These are phyloP conservation scores for Caprella mutica DNA, from an alignment of 2,888 invertebrate species.

Conservation along the genomic window DNA sequence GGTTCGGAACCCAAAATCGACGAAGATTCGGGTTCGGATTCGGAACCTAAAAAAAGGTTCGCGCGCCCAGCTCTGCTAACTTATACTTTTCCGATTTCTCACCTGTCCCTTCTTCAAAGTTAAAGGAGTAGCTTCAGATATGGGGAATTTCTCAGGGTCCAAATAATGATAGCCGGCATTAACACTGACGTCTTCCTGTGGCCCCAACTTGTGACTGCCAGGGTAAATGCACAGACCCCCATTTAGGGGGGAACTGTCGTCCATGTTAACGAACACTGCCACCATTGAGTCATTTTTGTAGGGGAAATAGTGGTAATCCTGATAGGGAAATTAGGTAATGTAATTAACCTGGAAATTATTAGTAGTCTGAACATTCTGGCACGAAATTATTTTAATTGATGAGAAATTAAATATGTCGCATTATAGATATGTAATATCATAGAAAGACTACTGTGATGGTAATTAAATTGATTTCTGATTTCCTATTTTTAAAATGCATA, in stretches of 20 bases:
- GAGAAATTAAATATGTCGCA: too few species aligned
- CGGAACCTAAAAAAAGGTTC: too few species aligned
- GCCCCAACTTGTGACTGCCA: conserved; percentile 50
- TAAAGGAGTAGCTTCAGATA: conserved; percentile 46
- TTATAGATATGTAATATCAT: too few species aligned
- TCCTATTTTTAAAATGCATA: too few species aligned
- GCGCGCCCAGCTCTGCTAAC: too few species aligned
- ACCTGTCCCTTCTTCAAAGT: conserved; percentile 46
- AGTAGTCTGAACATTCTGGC: too few species aligned
- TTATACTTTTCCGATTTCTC: background rate
- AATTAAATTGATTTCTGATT: too few species aligned
- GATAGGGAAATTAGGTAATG: conserved; percentile 23
- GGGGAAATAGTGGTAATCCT: conserved; percentile 53
- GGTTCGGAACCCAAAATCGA: too few species aligned
- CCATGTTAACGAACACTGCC: conserved; percentile 50
- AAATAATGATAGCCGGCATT: conserved; percentile 39
- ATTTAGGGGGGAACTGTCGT: conserved; percentile 49
- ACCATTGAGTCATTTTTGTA: conserved; percentile 49
- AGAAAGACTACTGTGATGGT: too few species aligned
- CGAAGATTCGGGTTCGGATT: too few species aligned
- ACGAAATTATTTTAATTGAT: too few species aligned
- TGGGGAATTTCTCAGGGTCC: conserved; percentile 43
- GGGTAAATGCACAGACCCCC: conserved; percentile 51
- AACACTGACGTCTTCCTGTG: conserved; percentile 46
- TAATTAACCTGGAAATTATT: too few species aligned